Base-by-base conservation (phyloP, 2,888 invertebrate genomes). In the Netelia virgata region DNA sequence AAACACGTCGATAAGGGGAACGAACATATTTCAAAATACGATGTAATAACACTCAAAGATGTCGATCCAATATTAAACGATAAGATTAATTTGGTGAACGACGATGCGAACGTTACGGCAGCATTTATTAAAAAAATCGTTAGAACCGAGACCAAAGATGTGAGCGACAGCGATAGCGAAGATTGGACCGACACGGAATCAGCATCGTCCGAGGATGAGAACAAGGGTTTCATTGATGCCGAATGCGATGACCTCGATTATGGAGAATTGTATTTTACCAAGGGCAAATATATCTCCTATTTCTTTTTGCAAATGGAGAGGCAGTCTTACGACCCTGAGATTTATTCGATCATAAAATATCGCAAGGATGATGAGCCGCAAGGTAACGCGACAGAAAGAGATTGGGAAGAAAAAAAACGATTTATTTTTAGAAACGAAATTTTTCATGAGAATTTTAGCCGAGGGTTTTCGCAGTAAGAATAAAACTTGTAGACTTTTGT, bases 281-380 rank as follows among this genome's bases (percentile, higher is more conserved):
- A 87, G 41, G 93, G 93, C 64, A 93, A 93, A 88, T 93, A 90
- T 87, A 87, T 92, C 41, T 88, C 91, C 50, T 91, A 91, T 87
- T 93, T 93, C 87, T 91, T 93, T 84, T 84, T 93, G 86, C 89
- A 90, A 89, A 92, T 93, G 91, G 93, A 93, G 88, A 89, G 90
- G 83, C 91, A 92, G 82, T 88, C 69, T 53, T 91, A 91, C 87
- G 86, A 92, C 89, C 92, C 92, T 36, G 80, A 92, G 0, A 89
- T 91, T 86, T 92, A 92, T 87, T 87, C 84, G 82, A 91, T 92
- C 80, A 88, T 93, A 87, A 90, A 88, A 14, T 93, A 92, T 82
- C 88, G 88, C 82, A 88, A 89, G 79, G 72, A 84, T 82, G 87
- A 86, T 36, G 83, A 86, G 83, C 78, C 79, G 76, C 86, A 89